phyloP scores from a whole-genome alignment of 1,140 invertebrate species.

The fruit fly (Drosophila melanogaster) region DNA sequence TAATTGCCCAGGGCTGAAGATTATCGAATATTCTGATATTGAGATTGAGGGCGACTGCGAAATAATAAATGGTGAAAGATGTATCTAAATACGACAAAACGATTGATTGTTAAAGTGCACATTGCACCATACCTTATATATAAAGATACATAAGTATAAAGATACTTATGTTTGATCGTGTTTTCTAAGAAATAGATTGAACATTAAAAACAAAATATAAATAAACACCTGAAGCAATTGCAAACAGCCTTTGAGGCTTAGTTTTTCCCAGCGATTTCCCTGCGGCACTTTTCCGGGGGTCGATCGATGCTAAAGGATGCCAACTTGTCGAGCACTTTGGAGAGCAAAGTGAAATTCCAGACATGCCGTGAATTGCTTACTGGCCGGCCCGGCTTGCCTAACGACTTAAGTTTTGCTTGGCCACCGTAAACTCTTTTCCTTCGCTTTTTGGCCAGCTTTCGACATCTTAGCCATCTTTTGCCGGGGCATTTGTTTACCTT shows the following conservation, averaged over 20 bases:
- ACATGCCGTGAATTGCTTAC: constrained; percentile 42
- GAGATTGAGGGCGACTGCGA: background rate
- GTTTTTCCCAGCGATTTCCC: constrained; percentile 11
- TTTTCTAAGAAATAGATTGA: too few relatives aligned
- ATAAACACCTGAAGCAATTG: too few relatives aligned
- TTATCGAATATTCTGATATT: background rate
- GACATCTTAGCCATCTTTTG: background rate
- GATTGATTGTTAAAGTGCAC: too few relatives aligned
- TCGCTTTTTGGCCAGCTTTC: background rate
- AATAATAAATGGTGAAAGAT: background rate
- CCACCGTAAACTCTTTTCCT: constrained; percentile 33
- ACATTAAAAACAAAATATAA: too few relatives aligned
- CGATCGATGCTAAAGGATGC: constrained; percentile 31
- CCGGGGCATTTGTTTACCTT: constrained; percentile 46
- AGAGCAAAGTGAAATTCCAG: constrained; percentile 47
- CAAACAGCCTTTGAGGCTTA: background rate
- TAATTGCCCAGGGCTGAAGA: background rate
- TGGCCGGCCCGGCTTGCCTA: constrained; percentile 40
- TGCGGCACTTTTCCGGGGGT: background rate
- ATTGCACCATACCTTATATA: too few relatives aligned
- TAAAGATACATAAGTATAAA: too few relatives aligned
- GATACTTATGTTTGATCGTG: too few relatives aligned
- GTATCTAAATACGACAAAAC: too few relatives aligned
- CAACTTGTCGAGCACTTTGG: constrained; percentile 37
- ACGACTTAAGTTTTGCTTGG: constrained; percentile 40